A percentile compares a stretch with the other conserved stretches of the same genome.
Evolutionary conservation across 2,888 invertebrate species (phyloP).

Genomic region (Brenthis ino): DNA sequence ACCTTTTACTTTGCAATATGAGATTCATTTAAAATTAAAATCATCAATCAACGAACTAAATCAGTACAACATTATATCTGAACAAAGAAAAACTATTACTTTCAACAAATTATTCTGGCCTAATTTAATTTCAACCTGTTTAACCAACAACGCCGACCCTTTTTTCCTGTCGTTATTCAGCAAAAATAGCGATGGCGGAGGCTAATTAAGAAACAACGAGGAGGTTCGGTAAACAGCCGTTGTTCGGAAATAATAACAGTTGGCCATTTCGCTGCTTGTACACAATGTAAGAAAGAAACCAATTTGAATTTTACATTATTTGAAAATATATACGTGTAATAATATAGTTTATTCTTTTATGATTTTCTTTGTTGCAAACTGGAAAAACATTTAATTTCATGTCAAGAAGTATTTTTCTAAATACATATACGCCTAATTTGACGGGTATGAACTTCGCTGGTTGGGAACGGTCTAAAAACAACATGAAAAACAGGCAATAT

Average conservation of each 20-base stretch:
- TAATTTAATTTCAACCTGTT: conserved; percentile 29
- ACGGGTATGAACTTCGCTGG: too few species aligned
- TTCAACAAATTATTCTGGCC: conserved; percentile 16
- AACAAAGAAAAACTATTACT: conserved; percentile 21
- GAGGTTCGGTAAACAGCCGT: conserved; percentile 33
- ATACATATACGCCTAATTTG: too few species aligned
- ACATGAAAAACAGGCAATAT: too few species aligned
- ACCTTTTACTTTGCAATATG: too few species aligned
- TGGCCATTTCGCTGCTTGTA: conserved; percentile 23
- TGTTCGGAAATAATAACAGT: conserved; percentile 37
- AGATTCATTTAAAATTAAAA: neutral
- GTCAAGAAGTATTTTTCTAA: too few species aligned
- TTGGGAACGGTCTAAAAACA: too few species aligned
- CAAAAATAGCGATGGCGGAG: conserved; percentile 32
- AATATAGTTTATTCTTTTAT: conserved; percentile 11
- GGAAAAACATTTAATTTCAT: neutral
- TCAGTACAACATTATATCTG: conserved; percentile 1
- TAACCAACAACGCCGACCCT: conserved; percentile 25
- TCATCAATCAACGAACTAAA: conserved; percentile 16
- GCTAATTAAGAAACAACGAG: conserved; percentile 39
- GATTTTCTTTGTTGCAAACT: neutral
- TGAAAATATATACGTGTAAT: conserved; percentile 12
- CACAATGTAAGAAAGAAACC: conserved; percentile 24
- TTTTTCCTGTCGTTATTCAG: conserved; percentile 29
- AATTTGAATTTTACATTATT: conserved; percentile 24